These are phyloP conservation scores for Agriopis marginaria DNA, from an alignment of 2,888 invertebrate species.

Conservation along the genomic window DNA sequence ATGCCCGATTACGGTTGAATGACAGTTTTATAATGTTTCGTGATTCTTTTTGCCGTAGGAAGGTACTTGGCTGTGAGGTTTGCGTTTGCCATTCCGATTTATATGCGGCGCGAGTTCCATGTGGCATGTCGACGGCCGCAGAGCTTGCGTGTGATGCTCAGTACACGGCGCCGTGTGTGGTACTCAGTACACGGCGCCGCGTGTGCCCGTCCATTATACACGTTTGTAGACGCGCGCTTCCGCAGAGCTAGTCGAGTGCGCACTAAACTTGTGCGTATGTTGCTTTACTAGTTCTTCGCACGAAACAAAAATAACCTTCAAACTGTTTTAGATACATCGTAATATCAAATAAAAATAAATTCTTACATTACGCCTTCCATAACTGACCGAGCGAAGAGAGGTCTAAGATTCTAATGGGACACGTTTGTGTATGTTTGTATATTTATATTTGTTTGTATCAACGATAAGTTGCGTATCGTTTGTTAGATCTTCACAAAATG, in stretches of 20 bases:
- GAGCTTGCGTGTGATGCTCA: neutral
- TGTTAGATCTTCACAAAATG: too few relatives aligned
- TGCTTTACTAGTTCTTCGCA: constrained; percentile 18
- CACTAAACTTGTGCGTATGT: constrained; percentile 10
- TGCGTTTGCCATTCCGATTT: constrained; percentile 36
- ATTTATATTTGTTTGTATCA: too few relatives aligned
- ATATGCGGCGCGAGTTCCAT: constrained; percentile 26
- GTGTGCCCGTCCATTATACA: neutral
- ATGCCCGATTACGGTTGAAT: constrained; percentile 61
- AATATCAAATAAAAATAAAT: too few relatives aligned
- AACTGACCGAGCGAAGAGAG: too few relatives aligned
- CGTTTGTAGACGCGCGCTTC: constrained; percentile 11
- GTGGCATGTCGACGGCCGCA: constrained; percentile 31
- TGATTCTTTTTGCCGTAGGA: constrained; percentile 52
- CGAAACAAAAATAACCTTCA: constrained; percentile 23
- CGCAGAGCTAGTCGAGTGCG: constrained; percentile 23
- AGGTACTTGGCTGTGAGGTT: constrained; percentile 8
- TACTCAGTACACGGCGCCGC: neutral
- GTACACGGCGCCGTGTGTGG: neutral
- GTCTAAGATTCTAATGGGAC: too few relatives aligned
- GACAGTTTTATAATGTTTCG: constrained; percentile 62
- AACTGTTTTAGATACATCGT: neutral
- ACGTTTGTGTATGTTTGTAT: too few relatives aligned
- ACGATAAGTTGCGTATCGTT: too few relatives aligned
- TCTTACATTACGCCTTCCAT: too few relatives aligned